A percentile compares a stretch with the other conserved stretches of the same genome.
Conservation (phyloP, 1,140 invertebrate genomes). For the Cepaea nemoralis region DNA sequence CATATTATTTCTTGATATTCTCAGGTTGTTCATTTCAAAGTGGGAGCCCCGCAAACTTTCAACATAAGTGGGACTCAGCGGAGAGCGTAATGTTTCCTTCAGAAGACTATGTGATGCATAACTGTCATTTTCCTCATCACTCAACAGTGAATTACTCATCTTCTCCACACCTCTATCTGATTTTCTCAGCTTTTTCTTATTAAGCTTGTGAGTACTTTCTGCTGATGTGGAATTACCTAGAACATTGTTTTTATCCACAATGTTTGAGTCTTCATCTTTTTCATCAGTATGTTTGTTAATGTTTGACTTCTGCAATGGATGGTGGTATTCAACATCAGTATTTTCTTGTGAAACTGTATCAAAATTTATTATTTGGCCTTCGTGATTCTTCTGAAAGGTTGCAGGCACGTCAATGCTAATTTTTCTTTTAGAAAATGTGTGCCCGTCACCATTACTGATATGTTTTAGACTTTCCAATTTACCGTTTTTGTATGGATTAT, state of each 20-base stretch:
- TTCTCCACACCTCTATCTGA: background rate
- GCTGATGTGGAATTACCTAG: background rate
- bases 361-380: background rate
- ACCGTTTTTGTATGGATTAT: background rate
- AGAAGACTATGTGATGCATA: slow-evolving; percentile 6
- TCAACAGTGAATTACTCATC: background rate
- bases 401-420: background rate
- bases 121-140: slow-evolving; percentile 18
- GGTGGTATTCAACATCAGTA: background rate
- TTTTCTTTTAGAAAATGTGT: background rate
- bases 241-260: background rate
- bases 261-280: background rate
- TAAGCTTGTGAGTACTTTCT: too few relatives aligned
- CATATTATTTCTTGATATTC: background rate
- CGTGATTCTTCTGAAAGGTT: background rate
- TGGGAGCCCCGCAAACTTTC: background rate
- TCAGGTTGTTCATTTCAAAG: slow-evolving; percentile 5
- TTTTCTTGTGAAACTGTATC: background rate
- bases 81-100: slow-evolving; percentile 21
- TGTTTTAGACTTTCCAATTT: background rate
- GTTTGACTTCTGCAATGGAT: background rate
- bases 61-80: slow-evolving; percentile 1
- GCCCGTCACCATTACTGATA: background rate
- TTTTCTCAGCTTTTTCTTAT: background rate
- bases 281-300: background rate